These are phyloP conservation scores for Cyanoramphus novaezelandiae DNA, from an alignment of 2,113 vertebrate species.

Conservation along the genomic window DNA sequence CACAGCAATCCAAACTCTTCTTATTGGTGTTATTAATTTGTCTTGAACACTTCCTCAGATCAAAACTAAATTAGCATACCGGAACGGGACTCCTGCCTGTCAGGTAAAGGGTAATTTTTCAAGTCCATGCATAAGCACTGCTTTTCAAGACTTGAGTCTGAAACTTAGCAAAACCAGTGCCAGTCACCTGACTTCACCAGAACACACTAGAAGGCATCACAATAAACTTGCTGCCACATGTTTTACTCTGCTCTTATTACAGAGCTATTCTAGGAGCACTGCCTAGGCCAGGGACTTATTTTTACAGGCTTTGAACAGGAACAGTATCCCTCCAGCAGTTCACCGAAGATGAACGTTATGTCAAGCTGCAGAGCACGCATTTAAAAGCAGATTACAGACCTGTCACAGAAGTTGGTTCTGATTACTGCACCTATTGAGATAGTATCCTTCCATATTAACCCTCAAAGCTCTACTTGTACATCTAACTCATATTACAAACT, in stretches of 20 bases:
- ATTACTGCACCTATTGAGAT: background rate
- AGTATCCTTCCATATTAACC: background rate
- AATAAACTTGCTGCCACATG: constrained; percentile 1
- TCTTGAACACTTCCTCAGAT: background rate
- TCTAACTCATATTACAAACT: background rate
- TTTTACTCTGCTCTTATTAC: constrained; percentile 33
- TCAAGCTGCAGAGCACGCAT: background rate
- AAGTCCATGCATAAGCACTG: background rate
- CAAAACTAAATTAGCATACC: background rate
- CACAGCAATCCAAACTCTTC: background rate
- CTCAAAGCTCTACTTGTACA: background rate
- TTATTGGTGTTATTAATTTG: background rate
- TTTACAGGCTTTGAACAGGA: background rate
- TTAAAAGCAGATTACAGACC: background rate
- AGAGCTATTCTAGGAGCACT: constrained; percentile 22
- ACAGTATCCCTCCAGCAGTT: background rate
- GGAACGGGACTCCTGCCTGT: background rate
- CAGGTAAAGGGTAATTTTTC: background rate
- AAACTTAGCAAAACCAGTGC: background rate
- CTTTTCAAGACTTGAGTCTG: background rate
- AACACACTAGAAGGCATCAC: constrained; percentile 30
- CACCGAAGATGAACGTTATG: background rate
- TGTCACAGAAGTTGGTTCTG: background rate
- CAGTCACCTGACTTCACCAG: background rate
- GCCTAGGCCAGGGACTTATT: constrained; percentile 8